These are phyloP conservation scores for Parasteatoda lunata DNA, from an alignment of 2,888 invertebrate species.

Conservation along the genomic window DNA sequence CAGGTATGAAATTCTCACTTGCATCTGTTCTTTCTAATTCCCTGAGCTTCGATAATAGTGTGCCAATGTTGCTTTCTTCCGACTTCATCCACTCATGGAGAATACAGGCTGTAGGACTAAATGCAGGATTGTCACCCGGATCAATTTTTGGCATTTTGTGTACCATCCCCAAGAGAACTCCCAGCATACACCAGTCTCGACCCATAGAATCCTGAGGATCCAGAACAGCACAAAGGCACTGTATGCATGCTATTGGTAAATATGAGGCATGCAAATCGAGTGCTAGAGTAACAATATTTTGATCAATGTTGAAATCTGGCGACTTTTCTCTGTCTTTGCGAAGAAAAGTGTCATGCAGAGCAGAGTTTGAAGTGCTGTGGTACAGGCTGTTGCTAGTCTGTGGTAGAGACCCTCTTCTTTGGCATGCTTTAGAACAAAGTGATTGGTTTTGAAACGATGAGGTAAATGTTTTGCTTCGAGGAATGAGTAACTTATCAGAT, in stretches of 20 bases:
- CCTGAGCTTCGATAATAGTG: constrained; percentile 78
- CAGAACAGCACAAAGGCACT: constrained; percentile 75
- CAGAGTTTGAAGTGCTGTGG: constrained; percentile 1
- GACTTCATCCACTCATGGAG: constrained; percentile 77
- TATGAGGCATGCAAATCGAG: constrained; percentile 79
- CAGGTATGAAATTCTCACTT: constrained; percentile 78
- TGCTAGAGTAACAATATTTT: constrained; percentile 75
- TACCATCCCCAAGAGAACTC: constrained; percentile 77
- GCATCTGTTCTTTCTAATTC: constrained; percentile 80
- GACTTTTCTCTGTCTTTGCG: constrained; percentile 9
- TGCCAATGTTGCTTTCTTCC: constrained; percentile 76
- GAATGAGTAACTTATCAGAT: background rate
- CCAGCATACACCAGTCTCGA: constrained; percentile 78
- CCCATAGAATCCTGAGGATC: constrained; percentile 78
- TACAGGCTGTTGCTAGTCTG: background rate
- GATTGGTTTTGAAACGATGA: background rate
- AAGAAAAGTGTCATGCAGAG: constrained; percentile 5
- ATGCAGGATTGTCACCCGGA: constrained; percentile 70
- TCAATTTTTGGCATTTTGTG: constrained; percentile 78
- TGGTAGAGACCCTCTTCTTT: constrained; percentile 39
- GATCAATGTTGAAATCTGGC: constrained; percentile 14
- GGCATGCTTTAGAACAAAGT: background rate
- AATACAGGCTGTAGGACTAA: constrained; percentile 72
- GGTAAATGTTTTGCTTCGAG: constrained; percentile 24
- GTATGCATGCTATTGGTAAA: constrained; percentile 79